These are phyloP conservation scores for Diabrotica virgifera DNA, from an alignment of 1,140 invertebrate genomes.

Conservation along the genomic window DNA sequence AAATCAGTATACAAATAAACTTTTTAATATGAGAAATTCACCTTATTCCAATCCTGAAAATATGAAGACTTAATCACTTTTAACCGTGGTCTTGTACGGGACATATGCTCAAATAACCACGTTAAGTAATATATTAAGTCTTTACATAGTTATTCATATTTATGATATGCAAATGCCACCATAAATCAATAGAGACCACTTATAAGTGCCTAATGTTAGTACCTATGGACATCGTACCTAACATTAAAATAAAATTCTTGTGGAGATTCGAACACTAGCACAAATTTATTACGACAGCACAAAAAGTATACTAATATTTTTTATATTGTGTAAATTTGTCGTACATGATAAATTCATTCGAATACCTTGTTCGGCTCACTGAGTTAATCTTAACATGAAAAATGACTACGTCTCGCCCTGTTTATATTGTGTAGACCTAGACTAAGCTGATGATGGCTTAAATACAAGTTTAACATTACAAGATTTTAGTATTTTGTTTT, in stretches of 20 bases:
- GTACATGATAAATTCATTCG: neutral
- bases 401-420: neutral
- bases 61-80: neutral
- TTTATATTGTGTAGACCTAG: neutral
- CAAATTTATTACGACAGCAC: constrained; percentile 2
- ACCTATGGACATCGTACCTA: neutral
- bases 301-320: neutral
- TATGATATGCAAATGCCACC: neutral
- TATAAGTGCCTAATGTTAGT: neutral
- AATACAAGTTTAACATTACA: too few relatives aligned
- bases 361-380: neutral
- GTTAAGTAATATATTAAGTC: neutral
- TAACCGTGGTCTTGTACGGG: neutral
- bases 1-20: too few relatives aligned
- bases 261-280: neutral
- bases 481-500: too few relatives aligned
- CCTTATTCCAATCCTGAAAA: too few relatives aligned
- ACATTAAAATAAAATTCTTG: neutral
- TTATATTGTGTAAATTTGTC: constrained; percentile 1
- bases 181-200: neutral
- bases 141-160: neutral
- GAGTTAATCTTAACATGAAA: neutral
- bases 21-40: too few relatives aligned
- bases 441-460: too few relatives aligned
- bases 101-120: neutral